Percentiles rank a stretch among this genome's conserved stretches.
Conservation (phyloP, 2,797 vertebrate genomes). For the Enteromius trimaculatus region DNA sequence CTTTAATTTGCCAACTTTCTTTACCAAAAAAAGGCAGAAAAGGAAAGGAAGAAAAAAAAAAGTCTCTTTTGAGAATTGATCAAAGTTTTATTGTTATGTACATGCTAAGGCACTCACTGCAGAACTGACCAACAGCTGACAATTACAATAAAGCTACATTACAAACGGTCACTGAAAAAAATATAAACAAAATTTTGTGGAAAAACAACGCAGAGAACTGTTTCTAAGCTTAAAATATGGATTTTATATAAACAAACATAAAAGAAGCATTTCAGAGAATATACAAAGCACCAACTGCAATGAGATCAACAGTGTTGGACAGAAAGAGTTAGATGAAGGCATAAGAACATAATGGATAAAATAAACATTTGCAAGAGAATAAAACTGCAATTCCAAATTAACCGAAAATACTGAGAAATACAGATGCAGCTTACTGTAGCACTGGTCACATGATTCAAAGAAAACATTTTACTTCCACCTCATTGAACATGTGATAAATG, state of each 20-base stretch:
- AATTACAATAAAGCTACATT: background rate
- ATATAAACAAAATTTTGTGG: background rate
- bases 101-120: slow-evolving; percentile 29
- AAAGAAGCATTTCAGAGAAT: background rate
- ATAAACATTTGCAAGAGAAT: background rate
- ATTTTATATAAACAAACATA: background rate
- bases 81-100: slow-evolving; percentile 20
- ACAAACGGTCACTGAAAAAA: background rate
- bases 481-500: background rate
- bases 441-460: background rate
- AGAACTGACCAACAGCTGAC: background rate
- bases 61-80: background rate
- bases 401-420: slow-evolving; percentile 9
- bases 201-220: background rate
- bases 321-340: background rate
- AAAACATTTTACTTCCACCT: background rate
- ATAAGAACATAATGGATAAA: background rate
- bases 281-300: slow-evolving; percentile 22
- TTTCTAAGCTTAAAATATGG: slow-evolving; percentile 17
- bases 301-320: background rate
- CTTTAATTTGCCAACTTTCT: too few species aligned
- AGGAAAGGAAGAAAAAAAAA: too few species aligned
- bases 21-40: background rate
- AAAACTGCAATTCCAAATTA: background rate
- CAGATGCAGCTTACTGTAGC: background rate